Evolutionary conservation across 2,797 vertebrate species (phyloP).

Genomic region (Cheirogaleus major): DNA sequence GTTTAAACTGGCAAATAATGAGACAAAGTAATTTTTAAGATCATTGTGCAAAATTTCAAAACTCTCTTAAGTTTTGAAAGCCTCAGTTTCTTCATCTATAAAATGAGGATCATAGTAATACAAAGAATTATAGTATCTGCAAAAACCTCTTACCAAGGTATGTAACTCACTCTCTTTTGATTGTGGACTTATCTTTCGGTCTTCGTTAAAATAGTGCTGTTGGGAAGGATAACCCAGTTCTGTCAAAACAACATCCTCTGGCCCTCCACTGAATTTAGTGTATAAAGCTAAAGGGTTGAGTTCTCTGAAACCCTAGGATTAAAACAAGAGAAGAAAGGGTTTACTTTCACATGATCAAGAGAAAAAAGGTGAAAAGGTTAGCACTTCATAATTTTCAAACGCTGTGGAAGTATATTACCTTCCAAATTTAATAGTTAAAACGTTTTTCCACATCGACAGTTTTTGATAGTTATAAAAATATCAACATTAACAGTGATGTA

Average conservation of each 20-base stretch:
- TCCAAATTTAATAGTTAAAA: neutral
- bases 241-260: slow-evolving; percentile 6
- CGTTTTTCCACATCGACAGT: neutral
- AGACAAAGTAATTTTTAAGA: neutral
- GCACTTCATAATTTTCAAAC: neutral
- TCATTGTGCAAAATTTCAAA: neutral
- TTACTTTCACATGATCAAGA: neutral
- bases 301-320: slow-evolving; percentile 80
- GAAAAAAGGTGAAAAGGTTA: neutral
- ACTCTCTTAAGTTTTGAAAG: neutral
- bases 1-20: neutral
- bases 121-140: neutral
- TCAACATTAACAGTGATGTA: neutral
- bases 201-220: slow-evolving; percentile 58
- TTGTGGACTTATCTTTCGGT: slow-evolving; percentile 31
- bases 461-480: slow-evolving; percentile 32
- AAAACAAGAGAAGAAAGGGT: neutral
- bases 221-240: slow-evolving; percentile 47
- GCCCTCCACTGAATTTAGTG: slow-evolving; percentile 55
- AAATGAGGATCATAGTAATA: neutral
- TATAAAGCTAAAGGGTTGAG: slow-evolving; percentile 83
- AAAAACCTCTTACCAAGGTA: slow-evolving; percentile 42
- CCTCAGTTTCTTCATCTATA: neutral
- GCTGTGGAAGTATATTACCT: neutral
- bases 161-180: neutral